Conservation (phyloP, 2,888 invertebrate genomes). For the Mimas tiliae region DNA sequence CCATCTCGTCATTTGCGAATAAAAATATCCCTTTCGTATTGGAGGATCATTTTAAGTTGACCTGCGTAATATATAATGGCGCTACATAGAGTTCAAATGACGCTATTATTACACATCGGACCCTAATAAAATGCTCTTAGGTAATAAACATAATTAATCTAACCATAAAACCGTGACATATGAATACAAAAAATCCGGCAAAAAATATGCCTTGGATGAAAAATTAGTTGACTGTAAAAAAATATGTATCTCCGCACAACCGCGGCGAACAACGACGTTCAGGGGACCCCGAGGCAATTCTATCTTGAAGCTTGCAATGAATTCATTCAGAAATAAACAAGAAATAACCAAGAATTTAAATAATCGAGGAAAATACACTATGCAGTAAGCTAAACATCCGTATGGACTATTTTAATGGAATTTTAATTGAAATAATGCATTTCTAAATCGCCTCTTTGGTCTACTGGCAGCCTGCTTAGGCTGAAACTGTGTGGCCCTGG, state of each 20-base stretch:
- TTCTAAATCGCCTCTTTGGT: too few species aligned
- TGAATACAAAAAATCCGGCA: conserved; percentile 18
- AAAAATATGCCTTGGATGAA: conserved; percentile 35
- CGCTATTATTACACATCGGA: not conserved
- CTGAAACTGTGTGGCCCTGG: too few species aligned
- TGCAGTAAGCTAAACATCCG: not conserved
- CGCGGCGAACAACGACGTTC: conserved; percentile 49
- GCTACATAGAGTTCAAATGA: not conserved
- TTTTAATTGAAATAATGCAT: not conserved
- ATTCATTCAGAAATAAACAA: conserved; percentile 50
- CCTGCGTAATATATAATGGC: too few species aligned
- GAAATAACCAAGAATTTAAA: too few species aligned
- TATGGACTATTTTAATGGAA: not conserved
- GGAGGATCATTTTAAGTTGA: too few species aligned
- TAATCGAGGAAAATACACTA: conserved; percentile 33
- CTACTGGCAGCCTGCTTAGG: too few species aligned
- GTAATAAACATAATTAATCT: not conserved
- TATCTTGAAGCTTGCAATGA: conserved; percentile 49
- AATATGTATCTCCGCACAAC: conserved; percentile 46
- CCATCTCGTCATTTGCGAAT: too few species aligned
- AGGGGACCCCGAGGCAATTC: conserved; percentile 46
- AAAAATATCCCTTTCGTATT: too few species aligned
- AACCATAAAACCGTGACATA: not conserved
- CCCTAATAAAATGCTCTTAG: not conserved
- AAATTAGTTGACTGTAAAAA: conserved; percentile 45